phyloP scores from a whole-genome alignment of 1,140 invertebrate species.

The Episyrphus balteatus region DNA sequence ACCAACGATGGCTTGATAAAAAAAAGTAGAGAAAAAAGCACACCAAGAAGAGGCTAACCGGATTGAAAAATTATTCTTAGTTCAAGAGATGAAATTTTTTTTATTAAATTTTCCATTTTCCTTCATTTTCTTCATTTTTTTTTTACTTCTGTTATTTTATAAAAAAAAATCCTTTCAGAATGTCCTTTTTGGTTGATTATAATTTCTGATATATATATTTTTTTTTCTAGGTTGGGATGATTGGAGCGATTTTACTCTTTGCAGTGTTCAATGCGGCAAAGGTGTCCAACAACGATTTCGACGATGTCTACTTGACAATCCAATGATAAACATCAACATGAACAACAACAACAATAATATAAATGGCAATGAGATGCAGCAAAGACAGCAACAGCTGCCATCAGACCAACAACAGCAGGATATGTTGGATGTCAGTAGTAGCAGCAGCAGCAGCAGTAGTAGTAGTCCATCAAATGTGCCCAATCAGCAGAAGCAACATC shows the following conservation, averaged over 20 bases:
- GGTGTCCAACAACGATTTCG: constrained; percentile 47
- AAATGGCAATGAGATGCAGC: constrained; percentile 7
- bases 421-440: not conserved
- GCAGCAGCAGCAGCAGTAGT: not conserved
- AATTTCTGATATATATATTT: not conserved
- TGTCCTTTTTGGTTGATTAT: too few relatives aligned
- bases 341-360: constrained; percentile 30
- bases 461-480: too few relatives aligned
- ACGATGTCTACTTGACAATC: constrained; percentile 39
- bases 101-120: too few relatives aligned
- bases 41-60: too few relatives aligned
- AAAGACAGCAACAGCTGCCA: constrained; percentile 13
- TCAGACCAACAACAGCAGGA: constrained; percentile 6
- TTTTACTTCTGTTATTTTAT: too few relatives aligned
- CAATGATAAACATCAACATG: constrained; percentile 31
- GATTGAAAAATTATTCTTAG: too few relatives aligned
- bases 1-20: too few relatives aligned
- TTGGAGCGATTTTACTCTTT: constrained; percentile 47
- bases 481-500: too few relatives aligned
- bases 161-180: too few relatives aligned
- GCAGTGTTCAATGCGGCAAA: constrained; percentile 48
- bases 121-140: too few relatives aligned
- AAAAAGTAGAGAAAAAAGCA: too few relatives aligned
- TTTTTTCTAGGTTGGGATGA: constrained; percentile 38
- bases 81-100: too few relatives aligned